Conservation (phyloP, 2,888 invertebrate genomes). For the Caprella mutica region DNA sequence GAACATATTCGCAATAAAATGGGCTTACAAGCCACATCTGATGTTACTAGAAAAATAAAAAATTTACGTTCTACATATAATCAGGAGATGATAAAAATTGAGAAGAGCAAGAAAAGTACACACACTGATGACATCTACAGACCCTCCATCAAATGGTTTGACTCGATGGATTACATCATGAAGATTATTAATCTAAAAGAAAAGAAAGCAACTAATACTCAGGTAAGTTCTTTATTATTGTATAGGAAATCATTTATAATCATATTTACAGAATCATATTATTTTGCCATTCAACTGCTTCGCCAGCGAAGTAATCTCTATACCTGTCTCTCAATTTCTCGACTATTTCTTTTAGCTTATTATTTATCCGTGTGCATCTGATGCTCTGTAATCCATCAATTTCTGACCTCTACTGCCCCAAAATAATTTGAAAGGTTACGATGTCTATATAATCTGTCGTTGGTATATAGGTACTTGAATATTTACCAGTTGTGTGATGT, state of each 20-base stretch:
- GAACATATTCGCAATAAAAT: neutral
- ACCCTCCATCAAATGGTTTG: neutral
- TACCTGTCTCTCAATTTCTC: neutral
- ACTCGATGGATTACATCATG: neutral
- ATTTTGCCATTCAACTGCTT: neutral
- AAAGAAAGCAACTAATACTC: neutral
- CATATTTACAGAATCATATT: neutral
- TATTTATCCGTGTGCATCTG: too few relatives aligned
- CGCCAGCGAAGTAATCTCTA: neutral
- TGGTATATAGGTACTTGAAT: too few relatives aligned
- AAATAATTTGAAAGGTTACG: too few relatives aligned
- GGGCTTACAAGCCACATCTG: neutral
- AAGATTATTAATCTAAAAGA: neutral
- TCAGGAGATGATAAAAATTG: neutral
- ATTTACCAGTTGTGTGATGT: too few relatives aligned
- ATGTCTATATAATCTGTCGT: too few relatives aligned
- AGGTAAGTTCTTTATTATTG: neutral
- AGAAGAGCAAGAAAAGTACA: neutral
- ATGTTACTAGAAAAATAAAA: neutral
- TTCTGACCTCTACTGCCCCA: too few relatives aligned
- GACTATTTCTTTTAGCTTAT: neutral
- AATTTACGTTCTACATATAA: neutral
- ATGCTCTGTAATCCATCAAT: too few relatives aligned
- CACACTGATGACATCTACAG: neutral
- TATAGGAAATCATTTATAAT: neutral